Evolutionary conservation across 2,113 vertebrate species (phyloP).

Genomic region (Lagopus muta): DNA sequence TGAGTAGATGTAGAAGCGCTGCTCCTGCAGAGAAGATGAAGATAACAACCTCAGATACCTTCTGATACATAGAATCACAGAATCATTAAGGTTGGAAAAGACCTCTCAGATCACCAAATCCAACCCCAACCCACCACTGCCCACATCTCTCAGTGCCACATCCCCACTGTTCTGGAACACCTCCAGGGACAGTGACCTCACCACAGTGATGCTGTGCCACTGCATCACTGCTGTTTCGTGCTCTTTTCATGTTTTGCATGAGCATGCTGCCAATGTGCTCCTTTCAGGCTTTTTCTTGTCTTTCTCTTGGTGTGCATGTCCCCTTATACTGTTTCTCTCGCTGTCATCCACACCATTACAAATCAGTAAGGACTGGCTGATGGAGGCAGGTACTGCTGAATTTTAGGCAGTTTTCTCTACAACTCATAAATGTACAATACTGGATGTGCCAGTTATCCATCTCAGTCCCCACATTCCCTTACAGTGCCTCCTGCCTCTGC

Average conservation of each 20-base stretch:
- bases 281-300: not conserved
- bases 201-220: too few species aligned
- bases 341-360: not conserved
- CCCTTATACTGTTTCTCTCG: not conserved
- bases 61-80: not conserved
- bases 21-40: not conserved
- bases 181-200: too few species aligned
- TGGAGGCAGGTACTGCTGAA: not conserved
- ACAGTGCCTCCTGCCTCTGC: rapidly evolving
- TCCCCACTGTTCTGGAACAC: too few species aligned
- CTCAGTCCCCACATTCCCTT: rapidly evolving
- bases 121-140: too few species aligned
- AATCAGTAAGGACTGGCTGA: not conserved
- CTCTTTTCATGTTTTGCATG: not conserved
- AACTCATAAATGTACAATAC: not conserved
- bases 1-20: not conserved
- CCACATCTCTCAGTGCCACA: too few species aligned
- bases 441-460: not conserved
- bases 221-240: too few species aligned
- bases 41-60: not conserved
- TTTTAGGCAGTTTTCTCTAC: not conserved
- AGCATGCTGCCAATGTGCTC: rapidly evolving
- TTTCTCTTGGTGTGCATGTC: not conserved
- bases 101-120: too few species aligned
- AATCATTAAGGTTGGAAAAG: too few species aligned